A percentile compares a stretch with the other conserved stretches of the same genome.
Evolutionary conservation across 2,888 invertebrate species (phyloP).

Genomic region (Nowickia ferox): DNA sequence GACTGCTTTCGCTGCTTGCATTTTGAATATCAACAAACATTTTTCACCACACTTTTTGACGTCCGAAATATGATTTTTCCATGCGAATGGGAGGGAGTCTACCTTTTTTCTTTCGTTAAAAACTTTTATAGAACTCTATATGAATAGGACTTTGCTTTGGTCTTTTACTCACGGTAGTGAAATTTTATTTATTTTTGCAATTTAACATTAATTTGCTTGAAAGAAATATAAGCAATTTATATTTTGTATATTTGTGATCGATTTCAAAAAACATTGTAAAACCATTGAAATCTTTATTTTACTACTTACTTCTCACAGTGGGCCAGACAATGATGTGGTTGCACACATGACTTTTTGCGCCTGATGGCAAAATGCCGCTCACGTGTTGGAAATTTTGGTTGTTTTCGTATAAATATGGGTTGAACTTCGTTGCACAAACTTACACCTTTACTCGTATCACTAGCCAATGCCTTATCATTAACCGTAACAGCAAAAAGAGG

Average conservation of each 20-base stretch:
- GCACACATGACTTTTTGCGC: constrained; percentile 83
- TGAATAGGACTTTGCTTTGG: too few relatives aligned
- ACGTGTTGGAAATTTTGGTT: constrained; percentile 87
- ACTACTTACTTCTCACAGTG: constrained; percentile 57
- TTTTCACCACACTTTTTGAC: too few relatives aligned
- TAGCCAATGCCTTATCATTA: constrained; percentile 22
- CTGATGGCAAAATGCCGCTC: constrained; percentile 88
- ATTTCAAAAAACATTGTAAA: too few relatives aligned
- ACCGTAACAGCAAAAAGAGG: constrained; percentile 57
- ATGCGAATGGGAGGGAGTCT: too few relatives aligned
- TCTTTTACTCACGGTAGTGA: too few relatives aligned
- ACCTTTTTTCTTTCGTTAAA: too few relatives aligned
- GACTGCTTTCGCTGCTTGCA: background rate
- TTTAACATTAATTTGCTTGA: too few relatives aligned
- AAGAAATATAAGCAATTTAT: too few relatives aligned
- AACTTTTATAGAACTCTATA: too few relatives aligned
- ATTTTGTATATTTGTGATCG: too few relatives aligned
- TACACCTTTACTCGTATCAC: constrained; percentile 39
- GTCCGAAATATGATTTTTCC: background rate
- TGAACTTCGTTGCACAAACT: constrained; percentile 79
- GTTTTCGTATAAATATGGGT: constrained; percentile 84
- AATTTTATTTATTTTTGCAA: too few relatives aligned
- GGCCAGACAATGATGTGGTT: background rate
- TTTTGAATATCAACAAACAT: too few relatives aligned
- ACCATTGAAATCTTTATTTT: background rate